These are phyloP conservation scores for Meteorus sp. DNA, from an alignment of 1,140 invertebrate genomes.

Conservation along the genomic window DNA sequence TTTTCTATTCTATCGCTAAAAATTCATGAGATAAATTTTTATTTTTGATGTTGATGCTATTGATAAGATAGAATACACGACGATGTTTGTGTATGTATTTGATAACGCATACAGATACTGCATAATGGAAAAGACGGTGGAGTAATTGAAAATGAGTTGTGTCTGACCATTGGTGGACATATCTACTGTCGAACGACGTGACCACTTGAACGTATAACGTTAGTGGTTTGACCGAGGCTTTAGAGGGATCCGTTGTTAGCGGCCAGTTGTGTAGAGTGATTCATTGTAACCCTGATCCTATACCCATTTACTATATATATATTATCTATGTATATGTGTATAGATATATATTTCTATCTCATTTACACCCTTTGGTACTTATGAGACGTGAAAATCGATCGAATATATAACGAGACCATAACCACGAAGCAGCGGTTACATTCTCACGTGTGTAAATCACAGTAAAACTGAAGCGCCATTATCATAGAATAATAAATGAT, in stretches of 20 bases:
- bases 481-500: no score
- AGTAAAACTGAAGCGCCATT: no score
- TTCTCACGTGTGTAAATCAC: no score
- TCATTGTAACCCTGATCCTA: neutral
- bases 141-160: neutral
- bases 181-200: conserved; percentile 29
- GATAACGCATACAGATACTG: neutral
- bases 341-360: no score
- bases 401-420: no score
- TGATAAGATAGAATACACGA: neutral
- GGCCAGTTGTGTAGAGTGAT: conserved; percentile 11
- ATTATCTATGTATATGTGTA: neutral
- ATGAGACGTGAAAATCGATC: no score
- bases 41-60: no score
- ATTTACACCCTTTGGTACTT: no score
- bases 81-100: no score
- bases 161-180: conserved; percentile 27
- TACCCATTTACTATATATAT: conserved; percentile 1
- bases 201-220: conserved; percentile 27
- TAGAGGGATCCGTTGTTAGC: conserved; percentile 7
- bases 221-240: conserved; percentile 8
- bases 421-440: no score
- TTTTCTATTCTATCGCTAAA: no score
- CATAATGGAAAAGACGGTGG: neutral
- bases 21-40: no score